phyloP scores from a whole-genome alignment of 1,140 invertebrate genomes.

The Ceratina australensis region DNA sequence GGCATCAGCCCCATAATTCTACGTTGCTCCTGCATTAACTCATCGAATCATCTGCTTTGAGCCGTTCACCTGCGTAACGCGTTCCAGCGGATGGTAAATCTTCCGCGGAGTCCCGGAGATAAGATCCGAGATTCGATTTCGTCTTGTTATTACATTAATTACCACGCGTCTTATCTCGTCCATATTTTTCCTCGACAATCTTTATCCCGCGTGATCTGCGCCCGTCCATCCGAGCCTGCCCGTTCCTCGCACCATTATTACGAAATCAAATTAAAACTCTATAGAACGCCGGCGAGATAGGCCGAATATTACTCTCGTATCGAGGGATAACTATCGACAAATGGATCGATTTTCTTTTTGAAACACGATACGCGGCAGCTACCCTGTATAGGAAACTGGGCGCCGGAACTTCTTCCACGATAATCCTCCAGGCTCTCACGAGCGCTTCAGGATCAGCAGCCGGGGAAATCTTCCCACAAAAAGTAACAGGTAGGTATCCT shows the following conservation, averaged over 20 bases:
- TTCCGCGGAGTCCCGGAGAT: conserved; percentile 6
- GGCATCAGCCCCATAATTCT: conserved; percentile 38
- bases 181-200: not conserved
- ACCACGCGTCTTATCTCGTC: not conserved
- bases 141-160: conserved; percentile 46
- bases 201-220: not conserved
- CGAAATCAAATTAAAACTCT: not conserved
- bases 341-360: conserved; percentile 50
- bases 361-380: conserved; percentile 54
- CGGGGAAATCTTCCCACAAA: conserved; percentile 73
- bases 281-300: no score
- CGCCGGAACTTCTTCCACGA: conserved; percentile 54
- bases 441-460: conserved; percentile 37
- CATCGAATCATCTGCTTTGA: conserved; percentile 46
- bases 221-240: not conserved
- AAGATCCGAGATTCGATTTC: conserved; percentile 34
- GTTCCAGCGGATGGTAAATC: conserved; percentile 34
- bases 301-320: conserved; percentile 22
- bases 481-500: conserved; percentile 77
- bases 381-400: conserved; percentile 23
- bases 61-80: conserved; percentile 44
- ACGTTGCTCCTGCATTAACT: conserved; percentile 48
- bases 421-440: conserved; percentile 62
- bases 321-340: conserved; percentile 34
- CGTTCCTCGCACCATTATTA: not conserved